phyloP scores from a whole-genome alignment of 2,113 vertebrate species.

The Phalacrocorax aristotelis region DNA sequence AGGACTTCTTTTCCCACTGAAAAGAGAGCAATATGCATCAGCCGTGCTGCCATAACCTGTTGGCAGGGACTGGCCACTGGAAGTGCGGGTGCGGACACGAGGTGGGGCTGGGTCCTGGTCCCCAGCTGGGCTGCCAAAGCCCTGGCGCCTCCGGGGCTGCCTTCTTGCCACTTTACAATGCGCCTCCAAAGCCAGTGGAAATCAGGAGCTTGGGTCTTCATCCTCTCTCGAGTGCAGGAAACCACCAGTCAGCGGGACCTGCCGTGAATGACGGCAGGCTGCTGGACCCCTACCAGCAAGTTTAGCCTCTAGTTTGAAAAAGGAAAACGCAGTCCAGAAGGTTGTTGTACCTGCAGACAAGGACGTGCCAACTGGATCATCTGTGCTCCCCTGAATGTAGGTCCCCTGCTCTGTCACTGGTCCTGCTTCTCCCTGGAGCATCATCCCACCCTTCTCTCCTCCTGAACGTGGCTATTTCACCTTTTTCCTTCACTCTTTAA shows the following conservation, averaged over 20 bases:
- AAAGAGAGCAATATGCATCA: too few species aligned
- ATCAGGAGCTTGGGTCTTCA: neutral
- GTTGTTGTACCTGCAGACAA: neutral
- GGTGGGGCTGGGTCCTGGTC: neutral
- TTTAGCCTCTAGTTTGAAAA: neutral
- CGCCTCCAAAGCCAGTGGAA: neutral
- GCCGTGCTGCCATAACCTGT: too few species aligned
- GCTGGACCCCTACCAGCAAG: neutral
- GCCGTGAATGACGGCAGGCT: neutral
- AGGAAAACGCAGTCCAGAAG: neutral
- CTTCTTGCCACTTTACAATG: neutral
- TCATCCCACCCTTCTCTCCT: neutral
- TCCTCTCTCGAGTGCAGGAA: neutral
- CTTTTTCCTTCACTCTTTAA: neutral
- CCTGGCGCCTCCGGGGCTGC: fast-evolving
- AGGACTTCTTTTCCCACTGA: fast-evolving
- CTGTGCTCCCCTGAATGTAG: neutral
- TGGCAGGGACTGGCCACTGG: neutral
- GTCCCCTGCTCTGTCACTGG: neutral
- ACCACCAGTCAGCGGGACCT: neutral
- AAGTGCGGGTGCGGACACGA: neutral
- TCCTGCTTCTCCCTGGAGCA: neutral
- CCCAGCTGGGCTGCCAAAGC: neutral
- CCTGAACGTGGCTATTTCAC: neutral
- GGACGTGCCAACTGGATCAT: fast-evolving